phyloP scores from a whole-genome alignment of 2,797 vertebrate species.

The Zenarchopterus dispar region DNA sequence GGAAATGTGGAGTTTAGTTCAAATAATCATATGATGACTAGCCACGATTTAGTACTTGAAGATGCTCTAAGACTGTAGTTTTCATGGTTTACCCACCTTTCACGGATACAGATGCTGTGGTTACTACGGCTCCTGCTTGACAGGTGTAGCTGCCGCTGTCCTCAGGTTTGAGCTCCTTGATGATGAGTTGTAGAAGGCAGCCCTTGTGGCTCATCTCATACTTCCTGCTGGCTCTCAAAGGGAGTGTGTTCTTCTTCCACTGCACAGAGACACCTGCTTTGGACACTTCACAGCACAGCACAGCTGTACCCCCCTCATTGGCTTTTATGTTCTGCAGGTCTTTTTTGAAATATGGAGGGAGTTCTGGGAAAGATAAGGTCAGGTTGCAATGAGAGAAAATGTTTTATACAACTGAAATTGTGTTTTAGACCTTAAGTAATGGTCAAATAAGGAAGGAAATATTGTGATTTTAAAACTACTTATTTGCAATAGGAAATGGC shows the following conservation, averaged over 20 bases:
- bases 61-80: background rate
- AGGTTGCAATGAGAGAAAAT: background rate
- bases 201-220: conserved; percentile 83
- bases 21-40: too few relatives aligned
- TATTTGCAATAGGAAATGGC: too few relatives aligned
- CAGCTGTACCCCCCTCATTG: conserved; percentile 79
- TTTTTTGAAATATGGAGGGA: conserved; percentile 81
- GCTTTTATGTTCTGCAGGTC: conserved; percentile 78
- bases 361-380: conserved; percentile 36
- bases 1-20: too few relatives aligned
- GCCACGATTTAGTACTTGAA: background rate
- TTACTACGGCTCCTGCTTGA: conserved; percentile 61
- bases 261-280: conserved; percentile 67
- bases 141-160: conserved; percentile 89
- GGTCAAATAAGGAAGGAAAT: too few relatives aligned
- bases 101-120: conserved; percentile 60
- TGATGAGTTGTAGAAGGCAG: conserved; percentile 78
- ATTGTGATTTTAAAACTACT: too few relatives aligned
- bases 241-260: conserved; percentile 85
- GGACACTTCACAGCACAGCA: conserved; percentile 84
- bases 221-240: conserved; percentile 80
- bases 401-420: too few relatives aligned
- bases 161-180: conserved; percentile 80
- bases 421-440: too few relatives aligned
- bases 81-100: conserved; percentile 42